Base-by-base conservation (phyloP, 2,888 invertebrate species). In the Agonopterix alstromeriana region DNA sequence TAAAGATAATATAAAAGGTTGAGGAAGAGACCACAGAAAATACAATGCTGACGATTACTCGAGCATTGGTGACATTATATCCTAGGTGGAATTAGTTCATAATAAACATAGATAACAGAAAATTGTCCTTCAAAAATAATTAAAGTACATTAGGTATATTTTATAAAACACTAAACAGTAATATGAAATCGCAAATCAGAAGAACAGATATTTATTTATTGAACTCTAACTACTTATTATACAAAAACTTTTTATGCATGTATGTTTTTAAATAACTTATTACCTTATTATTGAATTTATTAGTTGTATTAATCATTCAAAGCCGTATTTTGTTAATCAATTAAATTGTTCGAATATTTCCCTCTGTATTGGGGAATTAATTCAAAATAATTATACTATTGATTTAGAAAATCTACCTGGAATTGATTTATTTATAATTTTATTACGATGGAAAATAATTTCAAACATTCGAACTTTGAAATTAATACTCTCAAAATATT, bases 171-270 rank as follows among this genome's bases (percentile, higher is more conserved):
- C 43, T 47, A 50, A 53, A 45, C 55, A 57, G 50, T 57, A 60
- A 58, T 58, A 55, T 53, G 56, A 57, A 60, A 56, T 53, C 58
- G 54, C 61, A 55, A 57, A 55, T 53, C 58, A 63, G 58, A 67
- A 38, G n/a, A 38, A 38, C 38, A n/a, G 27, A 27, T 65, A 65
- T 65, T 63, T 66, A 67, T 66, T 70, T 69, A 70, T 80, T 77
- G 71, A 77, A 82, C 67, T 70, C 85, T 85, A 86, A 81, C 86
- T 86, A 86, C 82, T 80, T 84, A 85, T 74, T 55, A 76, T 84
- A 84, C 81, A 83, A 75, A 68, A 67, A 72, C n/a, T 71, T 73
- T 80, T 76, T 78, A 81, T 82, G 83, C 81, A 80, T 69, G 60
- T 12, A 42, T 38, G n/a, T 70, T 73, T 67, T 76, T 82, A 76